These are phyloP conservation scores for Drosophila micromelanica DNA, from an alignment of 1,140 invertebrate species.

Conservation along the genomic window DNA sequence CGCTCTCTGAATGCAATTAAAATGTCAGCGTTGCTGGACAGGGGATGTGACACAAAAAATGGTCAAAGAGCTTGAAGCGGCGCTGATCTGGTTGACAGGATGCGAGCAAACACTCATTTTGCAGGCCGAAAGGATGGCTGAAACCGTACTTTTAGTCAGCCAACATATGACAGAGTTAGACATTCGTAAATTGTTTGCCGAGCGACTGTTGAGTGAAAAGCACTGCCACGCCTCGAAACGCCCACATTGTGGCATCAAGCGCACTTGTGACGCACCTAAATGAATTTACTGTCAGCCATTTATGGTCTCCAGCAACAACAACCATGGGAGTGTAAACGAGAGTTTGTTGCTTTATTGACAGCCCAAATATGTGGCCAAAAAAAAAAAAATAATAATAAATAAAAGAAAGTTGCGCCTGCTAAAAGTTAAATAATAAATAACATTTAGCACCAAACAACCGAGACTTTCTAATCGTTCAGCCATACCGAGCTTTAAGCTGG, in stretches of 20 bases:
- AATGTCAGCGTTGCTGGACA: constrained; percentile 57
- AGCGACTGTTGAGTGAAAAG: constrained; percentile 21
- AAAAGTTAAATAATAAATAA: constrained; percentile 81
- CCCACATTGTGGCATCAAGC: constrained; percentile 58
- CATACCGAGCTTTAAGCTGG: constrained; percentile 35
- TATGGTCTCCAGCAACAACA: constrained; percentile 42
- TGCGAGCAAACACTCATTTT: constrained; percentile 65
- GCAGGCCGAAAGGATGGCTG: constrained; percentile 48
- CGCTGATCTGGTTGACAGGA: neutral
- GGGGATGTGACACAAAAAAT: constrained; percentile 52
- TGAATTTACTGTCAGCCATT: constrained; percentile 77
- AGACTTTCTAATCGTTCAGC: constrained; percentile 66
- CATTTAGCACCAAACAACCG: constrained; percentile 61
- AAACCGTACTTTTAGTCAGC: constrained; percentile 11
- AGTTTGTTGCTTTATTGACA: constrained; percentile 69
- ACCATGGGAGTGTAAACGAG: constrained; percentile 31
- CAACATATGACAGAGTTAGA: constrained; percentile 47
- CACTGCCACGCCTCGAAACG: constrained; percentile 39
- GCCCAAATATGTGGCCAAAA: constrained; percentile 47
- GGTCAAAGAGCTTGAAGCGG: constrained; percentile 21
- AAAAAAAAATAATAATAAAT: neutral
- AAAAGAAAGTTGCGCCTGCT: constrained; percentile 59
- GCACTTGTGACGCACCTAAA: constrained; percentile 79
- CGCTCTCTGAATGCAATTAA: constrained; percentile 73
- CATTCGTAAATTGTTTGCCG: constrained; percentile 42